Conservation (phyloP, 1,140 invertebrate genomes). For the Drosophila neocordata region DNA sequence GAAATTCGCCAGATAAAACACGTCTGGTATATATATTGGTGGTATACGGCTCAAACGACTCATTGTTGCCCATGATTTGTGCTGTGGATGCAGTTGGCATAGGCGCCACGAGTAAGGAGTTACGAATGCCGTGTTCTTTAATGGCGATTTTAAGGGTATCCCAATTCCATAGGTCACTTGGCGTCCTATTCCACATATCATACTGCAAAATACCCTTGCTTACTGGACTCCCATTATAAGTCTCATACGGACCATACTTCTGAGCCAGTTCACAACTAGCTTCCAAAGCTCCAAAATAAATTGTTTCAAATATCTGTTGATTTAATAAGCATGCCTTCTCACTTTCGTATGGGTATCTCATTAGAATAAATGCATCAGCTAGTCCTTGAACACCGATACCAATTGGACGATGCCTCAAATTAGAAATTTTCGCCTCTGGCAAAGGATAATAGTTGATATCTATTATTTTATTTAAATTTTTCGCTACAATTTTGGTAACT, state of each 20-base stretch:
- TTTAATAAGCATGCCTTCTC: conserved; percentile 94
- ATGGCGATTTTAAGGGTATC: conserved; percentile 92
- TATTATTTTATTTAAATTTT: conserved; percentile 98
- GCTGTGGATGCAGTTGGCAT: conserved; percentile 99
- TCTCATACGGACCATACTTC: conserved; percentile 93
- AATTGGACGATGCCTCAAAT: conserved; percentile 97
- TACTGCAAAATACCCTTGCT: conserved; percentile 98
- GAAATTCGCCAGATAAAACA: conserved; percentile 94
- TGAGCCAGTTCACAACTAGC: conserved; percentile 98
- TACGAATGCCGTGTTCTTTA: conserved; percentile 94
- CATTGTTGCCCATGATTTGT: conserved; percentile 99
- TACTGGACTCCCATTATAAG: conserved; percentile 95
- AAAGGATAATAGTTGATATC: conserved; percentile 99
- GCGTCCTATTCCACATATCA: conserved; percentile 98
- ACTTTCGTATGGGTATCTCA: conserved; percentile 96
- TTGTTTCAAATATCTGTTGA: conserved; percentile 98
- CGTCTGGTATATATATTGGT: conserved; percentile 98
- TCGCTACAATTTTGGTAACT: conserved; percentile 94
- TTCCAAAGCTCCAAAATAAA: conserved; percentile 98
- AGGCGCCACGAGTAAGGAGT: conserved; percentile 97
- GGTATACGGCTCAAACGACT: conserved; percentile 99
- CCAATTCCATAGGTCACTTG: conserved; percentile 96
- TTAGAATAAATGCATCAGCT: conserved; percentile 97
- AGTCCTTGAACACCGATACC: conserved; percentile 98
- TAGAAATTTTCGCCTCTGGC: conserved; percentile 93